Percentiles rank a stretch among this genome's conserved stretches.
Evolutionary conservation across 1,140 invertebrate species (phyloP).

Genomic region (Drosophila guanche): DNA sequence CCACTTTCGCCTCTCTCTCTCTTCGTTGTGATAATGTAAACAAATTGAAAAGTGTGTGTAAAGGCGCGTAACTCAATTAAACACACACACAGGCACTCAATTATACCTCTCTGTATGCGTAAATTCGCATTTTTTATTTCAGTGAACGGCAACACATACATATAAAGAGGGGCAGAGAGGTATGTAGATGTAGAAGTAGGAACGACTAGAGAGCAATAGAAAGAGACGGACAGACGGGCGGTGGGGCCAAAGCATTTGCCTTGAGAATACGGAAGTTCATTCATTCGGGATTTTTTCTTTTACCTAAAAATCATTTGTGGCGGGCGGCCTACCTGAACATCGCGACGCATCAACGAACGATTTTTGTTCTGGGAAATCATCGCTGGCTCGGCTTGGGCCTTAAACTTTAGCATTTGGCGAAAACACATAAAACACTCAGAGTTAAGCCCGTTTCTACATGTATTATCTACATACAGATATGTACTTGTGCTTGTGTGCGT

Average conservation of each 20-base stretch:
- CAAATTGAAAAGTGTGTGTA: conserved; percentile 52
- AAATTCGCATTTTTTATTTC: conserved; percentile 33
- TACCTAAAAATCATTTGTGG: conserved; percentile 41
- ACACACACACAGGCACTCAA: conserved; percentile 22
- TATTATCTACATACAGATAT: neutral
- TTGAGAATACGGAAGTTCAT: conserved; percentile 52
- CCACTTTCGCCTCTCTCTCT: conserved; percentile 1
- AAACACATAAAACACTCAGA: too few species aligned
- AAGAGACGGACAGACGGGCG: conserved; percentile 16
- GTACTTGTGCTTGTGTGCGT: conserved; percentile 4
- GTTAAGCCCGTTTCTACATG: too few species aligned
- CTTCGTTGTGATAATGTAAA: conserved; percentile 38
- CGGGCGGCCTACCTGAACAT: conserved; percentile 36
- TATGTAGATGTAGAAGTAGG: neutral
- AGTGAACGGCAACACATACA: conserved; percentile 17
- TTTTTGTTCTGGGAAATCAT: conserved; percentile 22
- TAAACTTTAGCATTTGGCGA: conserved; percentile 12
- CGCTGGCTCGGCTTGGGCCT: neutral
- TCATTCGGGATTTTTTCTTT: conserved; percentile 22
- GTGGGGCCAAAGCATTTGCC: conserved; percentile 31
- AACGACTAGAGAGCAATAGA: conserved; percentile 1
- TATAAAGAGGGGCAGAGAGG: conserved; percentile 10
- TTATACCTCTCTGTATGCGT: conserved; percentile 29
- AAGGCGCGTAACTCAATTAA: conserved; percentile 50
- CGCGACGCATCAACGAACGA: conserved; percentile 33